Evolutionary conservation across 1,140 invertebrate species (phyloP).

Genomic region (Papilio glaucus): DNA sequence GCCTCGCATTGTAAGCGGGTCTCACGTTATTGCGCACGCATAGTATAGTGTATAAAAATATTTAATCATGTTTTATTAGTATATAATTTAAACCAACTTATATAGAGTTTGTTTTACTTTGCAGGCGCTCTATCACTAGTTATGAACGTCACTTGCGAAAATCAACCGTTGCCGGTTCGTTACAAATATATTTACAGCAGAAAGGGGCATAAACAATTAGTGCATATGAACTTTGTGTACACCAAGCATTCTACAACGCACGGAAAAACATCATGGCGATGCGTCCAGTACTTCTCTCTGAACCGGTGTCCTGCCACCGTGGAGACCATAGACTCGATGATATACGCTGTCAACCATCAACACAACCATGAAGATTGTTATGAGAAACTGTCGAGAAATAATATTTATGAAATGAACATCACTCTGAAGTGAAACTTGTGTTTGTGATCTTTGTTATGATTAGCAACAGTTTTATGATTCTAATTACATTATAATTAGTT

Average conservation of each 20-base stretch:
- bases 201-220: constrained; percentile 82
- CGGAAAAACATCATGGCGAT: constrained; percentile 81
- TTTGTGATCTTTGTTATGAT: constrained; percentile 15
- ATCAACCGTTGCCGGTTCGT: constrained; percentile 64
- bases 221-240: constrained; percentile 82
- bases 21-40: neutral
- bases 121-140: constrained; percentile 78
- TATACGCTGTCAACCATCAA: constrained; percentile 79
- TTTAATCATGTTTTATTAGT: neutral
- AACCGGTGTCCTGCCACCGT: constrained; percentile 81
- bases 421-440: constrained; percentile 57
- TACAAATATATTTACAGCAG: constrained; percentile 82
- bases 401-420: constrained; percentile 80
- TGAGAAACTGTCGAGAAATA: constrained; percentile 79
- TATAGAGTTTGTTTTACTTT: constrained; percentile 48
- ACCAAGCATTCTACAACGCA: constrained; percentile 83
- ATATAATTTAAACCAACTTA: constrained; percentile 29
- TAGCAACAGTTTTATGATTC: constrained; percentile 17
- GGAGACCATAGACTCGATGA: constrained; percentile 79
- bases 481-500: too few relatives aligned
- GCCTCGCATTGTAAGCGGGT: neutral
- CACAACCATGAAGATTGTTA: constrained; percentile 81
- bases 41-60: neutral
- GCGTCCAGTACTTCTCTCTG: constrained; percentile 81
- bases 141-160: constrained; percentile 67